phyloP scores from a whole-genome alignment of 2,113 vertebrate genomes.

The Psammodynastes pulverulentus region DNA sequence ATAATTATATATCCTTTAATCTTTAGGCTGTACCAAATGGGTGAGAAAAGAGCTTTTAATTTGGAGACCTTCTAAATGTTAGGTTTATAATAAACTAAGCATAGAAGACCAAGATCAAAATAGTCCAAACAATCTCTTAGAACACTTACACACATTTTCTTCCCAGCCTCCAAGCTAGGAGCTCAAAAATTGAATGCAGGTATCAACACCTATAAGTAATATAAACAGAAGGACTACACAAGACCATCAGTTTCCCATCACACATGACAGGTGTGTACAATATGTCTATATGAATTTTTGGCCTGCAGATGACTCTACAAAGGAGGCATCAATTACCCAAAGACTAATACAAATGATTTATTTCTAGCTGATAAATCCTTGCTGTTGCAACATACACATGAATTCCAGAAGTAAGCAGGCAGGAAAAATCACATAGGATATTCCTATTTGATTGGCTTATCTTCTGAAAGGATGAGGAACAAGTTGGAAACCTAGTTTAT shows the following conservation, averaged over 20 bases:
- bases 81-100: not conserved
- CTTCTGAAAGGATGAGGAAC: not conserved
- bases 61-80: not conserved
- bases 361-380: not conserved
- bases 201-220: not conserved
- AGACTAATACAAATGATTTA: not conserved
- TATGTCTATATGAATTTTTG: not conserved
- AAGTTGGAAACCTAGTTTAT: not conserved
- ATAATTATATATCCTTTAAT: constrained; percentile 3
- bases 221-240: not conserved
- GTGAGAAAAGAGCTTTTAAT: not conserved
- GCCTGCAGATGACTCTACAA: not conserved
- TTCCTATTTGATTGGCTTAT: not conserved
- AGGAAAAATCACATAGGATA: not conserved
- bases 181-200: not conserved
- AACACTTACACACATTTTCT: not conserved
- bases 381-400: not conserved
- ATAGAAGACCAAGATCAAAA: not conserved
- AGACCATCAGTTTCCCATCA: not conserved
- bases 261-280: not conserved
- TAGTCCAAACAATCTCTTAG: not conserved
- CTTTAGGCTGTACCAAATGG: not conserved
- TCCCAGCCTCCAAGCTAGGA: not conserved
- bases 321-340: not conserved
- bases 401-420: not conserved